A percentile compares a stretch with the other conserved stretches of the same genome.
Evolutionary conservation across 1,140 invertebrate species (phyloP).

Genomic region (Panagrolaimus sp.): DNA sequence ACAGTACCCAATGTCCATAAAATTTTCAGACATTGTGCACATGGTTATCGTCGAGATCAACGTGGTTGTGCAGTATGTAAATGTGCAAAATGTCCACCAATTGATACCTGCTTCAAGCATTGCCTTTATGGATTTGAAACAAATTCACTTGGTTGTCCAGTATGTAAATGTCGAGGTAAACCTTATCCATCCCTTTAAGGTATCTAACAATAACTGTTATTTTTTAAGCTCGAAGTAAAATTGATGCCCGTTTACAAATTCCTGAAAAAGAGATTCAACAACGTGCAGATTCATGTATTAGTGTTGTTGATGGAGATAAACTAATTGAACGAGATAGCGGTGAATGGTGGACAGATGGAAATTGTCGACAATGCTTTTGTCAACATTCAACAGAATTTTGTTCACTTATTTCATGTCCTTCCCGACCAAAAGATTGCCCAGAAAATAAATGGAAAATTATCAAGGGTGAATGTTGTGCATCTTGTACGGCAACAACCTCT

Average conservation of each 20-base stretch:
- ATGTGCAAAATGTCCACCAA: constrained; percentile 59
- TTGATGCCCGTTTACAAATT: constrained; percentile 4
- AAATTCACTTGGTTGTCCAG: constrained; percentile 59
- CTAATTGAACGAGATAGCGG: not conserved
- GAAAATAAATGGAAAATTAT: constrained; percentile 2
- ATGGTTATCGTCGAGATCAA: constrained; percentile 61
- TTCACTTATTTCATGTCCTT: constrained; percentile 25
- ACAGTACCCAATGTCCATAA: no score
- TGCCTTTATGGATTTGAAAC: constrained; percentile 60
- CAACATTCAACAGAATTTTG: constrained; percentile 17
- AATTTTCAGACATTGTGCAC: constrained; percentile 56
- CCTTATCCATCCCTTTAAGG: not conserved
- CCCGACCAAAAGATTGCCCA: constrained; percentile 15
- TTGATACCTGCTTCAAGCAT: constrained; percentile 58
- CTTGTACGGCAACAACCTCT: not conserved
- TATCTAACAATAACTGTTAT: not conserved
- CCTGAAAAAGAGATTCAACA: not conserved
- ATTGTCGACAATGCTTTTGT: constrained; percentile 26
- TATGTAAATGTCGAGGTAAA: constrained; percentile 60
- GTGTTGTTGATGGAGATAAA: constrained; percentile 7
- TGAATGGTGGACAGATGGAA: constrained; percentile 24
- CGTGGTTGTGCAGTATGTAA: constrained; percentile 64
- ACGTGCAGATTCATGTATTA: not conserved
- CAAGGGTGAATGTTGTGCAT: constrained; percentile 20
- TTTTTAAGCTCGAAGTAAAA: not conserved